These are phyloP conservation scores for Coremacera marginata DNA, from an alignment of 2,888 invertebrate species.

Conservation along the genomic window DNA sequence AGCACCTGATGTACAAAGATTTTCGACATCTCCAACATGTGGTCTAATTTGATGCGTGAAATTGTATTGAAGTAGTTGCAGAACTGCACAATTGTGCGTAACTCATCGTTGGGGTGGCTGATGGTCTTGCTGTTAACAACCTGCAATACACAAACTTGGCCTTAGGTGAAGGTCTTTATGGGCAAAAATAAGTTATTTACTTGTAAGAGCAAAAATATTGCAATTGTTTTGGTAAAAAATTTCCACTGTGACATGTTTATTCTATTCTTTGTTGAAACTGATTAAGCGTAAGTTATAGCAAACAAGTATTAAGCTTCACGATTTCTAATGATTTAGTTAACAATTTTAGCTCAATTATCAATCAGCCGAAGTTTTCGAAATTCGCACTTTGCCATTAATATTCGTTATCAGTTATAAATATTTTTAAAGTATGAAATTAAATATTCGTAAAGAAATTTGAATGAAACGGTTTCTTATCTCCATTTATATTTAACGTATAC, in stretches of 20 bases:
- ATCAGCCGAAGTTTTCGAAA: background rate
- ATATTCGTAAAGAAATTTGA: no score
- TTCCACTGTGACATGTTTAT: background rate
- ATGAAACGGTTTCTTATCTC: no score
- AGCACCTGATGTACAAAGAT: constrained; percentile 43
- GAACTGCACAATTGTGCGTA: constrained; percentile 42
- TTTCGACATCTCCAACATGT: constrained; percentile 45
- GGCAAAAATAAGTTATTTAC: background rate
- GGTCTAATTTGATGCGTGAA: constrained; percentile 46
- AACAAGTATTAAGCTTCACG: no score
- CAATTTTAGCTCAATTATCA: no score
- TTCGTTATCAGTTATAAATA: background rate
- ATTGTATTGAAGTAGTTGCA: constrained; percentile 48
- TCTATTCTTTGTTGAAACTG: background rate
- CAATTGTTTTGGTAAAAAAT: background rate
- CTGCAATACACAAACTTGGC: background rate
- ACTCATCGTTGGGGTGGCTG: constrained; percentile 28
- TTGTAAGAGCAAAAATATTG: background rate
- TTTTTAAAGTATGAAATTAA: no score
- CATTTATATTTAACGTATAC: no score
- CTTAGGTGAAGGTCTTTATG: background rate
- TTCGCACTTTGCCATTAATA: background rate
- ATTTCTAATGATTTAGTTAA: no score
- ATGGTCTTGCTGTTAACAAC: background rate
- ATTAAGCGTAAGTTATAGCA: background rate